These are phyloP conservation scores for Drosophila pachea DNA, from an alignment of 1,140 invertebrate genomes.

Conservation along the genomic window DNA sequence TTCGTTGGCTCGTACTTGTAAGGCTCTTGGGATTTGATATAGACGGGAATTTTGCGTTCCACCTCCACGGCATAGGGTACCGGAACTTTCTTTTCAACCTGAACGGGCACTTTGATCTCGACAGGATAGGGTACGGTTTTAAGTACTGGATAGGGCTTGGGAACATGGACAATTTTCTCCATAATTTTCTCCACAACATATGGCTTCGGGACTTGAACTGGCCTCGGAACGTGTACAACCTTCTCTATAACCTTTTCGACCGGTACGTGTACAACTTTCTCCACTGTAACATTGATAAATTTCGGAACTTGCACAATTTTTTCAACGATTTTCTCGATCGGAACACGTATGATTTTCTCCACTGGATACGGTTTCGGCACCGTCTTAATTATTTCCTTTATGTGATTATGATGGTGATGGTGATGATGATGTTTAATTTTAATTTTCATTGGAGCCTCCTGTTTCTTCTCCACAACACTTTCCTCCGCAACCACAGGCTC, in stretches of 20 bases:
- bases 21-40: slow-evolving; percentile 59
- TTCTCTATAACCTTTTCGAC: slow-evolving; percentile 80
- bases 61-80: slow-evolving; percentile 80
- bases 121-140: slow-evolving; percentile 80
- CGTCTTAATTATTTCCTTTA: slow-evolving; percentile 82
- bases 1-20: slow-evolving; percentile 49
- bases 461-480: slow-evolving; percentile 16
- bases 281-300: slow-evolving; percentile 64
- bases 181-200: slow-evolving; percentile 56
- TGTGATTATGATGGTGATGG: slow-evolving; percentile 82
- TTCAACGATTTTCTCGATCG: slow-evolving; percentile 77
- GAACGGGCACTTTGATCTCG: slow-evolving; percentile 80
- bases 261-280: slow-evolving; percentile 83
- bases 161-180: slow-evolving; percentile 68
- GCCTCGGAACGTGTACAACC: slow-evolving; percentile 70
- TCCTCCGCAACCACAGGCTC: slow-evolving; percentile 8
- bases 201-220: slow-evolving; percentile 61
- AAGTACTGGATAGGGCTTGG: slow-evolving; percentile 81
- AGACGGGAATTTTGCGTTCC: slow-evolving; percentile 79
- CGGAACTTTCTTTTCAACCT: slow-evolving; percentile 81
- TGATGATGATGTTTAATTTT: slow-evolving; percentile 83
- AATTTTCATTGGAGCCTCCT: slow-evolving; percentile 59
- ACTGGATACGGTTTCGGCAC: slow-evolving; percentile 79
- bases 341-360: slow-evolving; percentile 79
- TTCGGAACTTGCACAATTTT: slow-evolving; percentile 64